Base-by-base conservation (phyloP, 2,113 vertebrate species). In the Leucopsar rothschildi region DNA sequence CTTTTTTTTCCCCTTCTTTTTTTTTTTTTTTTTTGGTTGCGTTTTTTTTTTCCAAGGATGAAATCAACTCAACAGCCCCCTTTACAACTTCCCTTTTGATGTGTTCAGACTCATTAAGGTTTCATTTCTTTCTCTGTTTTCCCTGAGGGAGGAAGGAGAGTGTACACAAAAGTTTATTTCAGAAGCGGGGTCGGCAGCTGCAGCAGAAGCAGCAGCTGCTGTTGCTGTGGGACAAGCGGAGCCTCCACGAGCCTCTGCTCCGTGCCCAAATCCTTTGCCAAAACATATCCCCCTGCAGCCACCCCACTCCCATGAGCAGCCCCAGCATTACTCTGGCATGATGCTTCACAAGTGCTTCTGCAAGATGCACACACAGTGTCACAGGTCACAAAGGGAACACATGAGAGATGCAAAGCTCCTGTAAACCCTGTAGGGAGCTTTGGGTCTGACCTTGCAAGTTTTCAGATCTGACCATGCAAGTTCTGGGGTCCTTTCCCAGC, bases 11-110 rank as follows among this genome's bases (percentile, higher is more conserved):
- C 5, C 8, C 6, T 8, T 27, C 17, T 2, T 5, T 15, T 12
- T 44, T 37, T 39, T 40, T 52, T 23, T 5, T 15, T 12, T 44
- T 37, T 39, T 40, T 29, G 33, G 60, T 18, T 55, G 29, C 5
- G 0, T 21, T 24, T 21, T 45, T 68, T 49, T 84, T 56, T 33
- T 59, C 90, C 52, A 82, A 95, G 95, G 87, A 95, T 66, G 88
- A 93, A 96, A 92, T 91, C 78, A 97, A 92, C 88, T 90, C 88
- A 91, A 95, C 93, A 84, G 86, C 77, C 94, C 94, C 81, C 91
- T 95, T 95, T 92, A 93, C 89, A 86, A 91, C 90, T 95, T 97
- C 81, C 90, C 87, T 93, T 97, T 94, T 97, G 92, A 95, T 93
- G 93, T 85, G 79, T 55, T 94, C 92, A 88, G 90, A 66, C 70